phyloP scores from a whole-genome alignment of 2,797 vertebrate genomes.

The Enteromius trimaculatus region DNA sequence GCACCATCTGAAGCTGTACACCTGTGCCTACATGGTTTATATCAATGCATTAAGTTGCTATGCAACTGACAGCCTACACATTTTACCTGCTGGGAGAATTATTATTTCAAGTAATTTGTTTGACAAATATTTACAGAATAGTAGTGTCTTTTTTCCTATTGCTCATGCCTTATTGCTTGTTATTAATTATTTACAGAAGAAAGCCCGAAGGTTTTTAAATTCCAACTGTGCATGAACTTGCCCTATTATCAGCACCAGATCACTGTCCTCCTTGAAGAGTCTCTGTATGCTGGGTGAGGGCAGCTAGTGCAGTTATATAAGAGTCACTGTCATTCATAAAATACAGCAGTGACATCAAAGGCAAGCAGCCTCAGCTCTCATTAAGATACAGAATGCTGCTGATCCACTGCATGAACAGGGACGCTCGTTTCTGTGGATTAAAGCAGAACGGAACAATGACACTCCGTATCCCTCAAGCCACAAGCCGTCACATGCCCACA shows the following conservation, averaged over 20 bases:
- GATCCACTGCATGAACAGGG: conserved; percentile 8
- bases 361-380: conserved; percentile 26
- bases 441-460: background rate
- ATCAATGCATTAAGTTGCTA: background rate
- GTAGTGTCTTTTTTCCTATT: background rate
- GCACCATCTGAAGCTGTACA: background rate
- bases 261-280: background rate
- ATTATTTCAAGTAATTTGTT: background rate
- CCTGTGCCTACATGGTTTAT: background rate
- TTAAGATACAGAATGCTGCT: conserved; percentile 38
- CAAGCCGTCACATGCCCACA: conserved; percentile 20
- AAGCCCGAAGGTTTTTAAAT: background rate
- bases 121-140: background rate
- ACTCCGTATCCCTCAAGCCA: conserved; percentile 23
- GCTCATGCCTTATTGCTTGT: background rate
- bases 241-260: conserved; percentile 7
- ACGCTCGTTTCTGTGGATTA: conserved; percentile 25
- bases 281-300: background rate
- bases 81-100: conserved; percentile 1
- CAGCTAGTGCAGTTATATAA: conserved; percentile 46
- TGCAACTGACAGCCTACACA: background rate
- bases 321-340: conserved; percentile 45
- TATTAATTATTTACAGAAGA: no score
- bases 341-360: conserved; percentile 43
- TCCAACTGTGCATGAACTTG: background rate